These are phyloP conservation scores for Girardinichthys multiradiatus DNA, from an alignment of 2,113 vertebrate species.

Conservation along the genomic window DNA sequence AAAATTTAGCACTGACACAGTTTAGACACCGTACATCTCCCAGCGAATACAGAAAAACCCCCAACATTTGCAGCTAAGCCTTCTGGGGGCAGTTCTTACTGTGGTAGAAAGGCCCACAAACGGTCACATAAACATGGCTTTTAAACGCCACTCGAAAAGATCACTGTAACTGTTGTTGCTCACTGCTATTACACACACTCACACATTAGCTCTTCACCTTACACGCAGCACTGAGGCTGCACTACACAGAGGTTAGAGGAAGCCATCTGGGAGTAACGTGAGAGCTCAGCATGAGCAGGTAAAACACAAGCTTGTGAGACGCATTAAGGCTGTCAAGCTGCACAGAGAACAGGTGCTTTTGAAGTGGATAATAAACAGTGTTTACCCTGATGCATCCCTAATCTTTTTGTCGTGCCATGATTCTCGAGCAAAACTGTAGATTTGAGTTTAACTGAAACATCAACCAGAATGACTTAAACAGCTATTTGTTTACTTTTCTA, in stretches of 20 bases:
- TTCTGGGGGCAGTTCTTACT: constrained; percentile 35
- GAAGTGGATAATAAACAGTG: constrained; percentile 26
- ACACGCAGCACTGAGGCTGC: constrained; percentile 20
- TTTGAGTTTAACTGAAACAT: constrained; percentile 13
- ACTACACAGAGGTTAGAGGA: constrained; percentile 24
- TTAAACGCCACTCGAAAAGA: constrained; percentile 40
- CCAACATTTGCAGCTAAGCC: constrained; percentile 56
- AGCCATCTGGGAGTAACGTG: constrained; percentile 40
- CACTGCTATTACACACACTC: constrained; percentile 28
- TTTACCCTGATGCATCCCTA: constrained; percentile 9
- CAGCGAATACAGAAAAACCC: constrained; percentile 40
- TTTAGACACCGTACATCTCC: constrained; percentile 47
- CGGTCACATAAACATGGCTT: constrained; percentile 9
- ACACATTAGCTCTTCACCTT: constrained; percentile 34
- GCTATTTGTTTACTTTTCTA: constrained; percentile 2
- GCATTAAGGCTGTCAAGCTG: constrained; percentile 14
- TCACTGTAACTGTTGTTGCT: constrained; percentile 28
- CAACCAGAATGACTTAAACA: background rate
- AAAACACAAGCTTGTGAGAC: constrained; percentile 18
- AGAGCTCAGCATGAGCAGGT: constrained; percentile 41
- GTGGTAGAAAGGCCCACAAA: constrained; percentile 25
- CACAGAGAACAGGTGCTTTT: constrained; percentile 19
- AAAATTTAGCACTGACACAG: constrained; percentile 53
- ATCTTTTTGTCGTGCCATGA: constrained; percentile 13
- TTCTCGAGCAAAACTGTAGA: background rate